Percentiles rank a stretch among this genome's conserved stretches.
These are phyloP conservation scores for Neria commutata DNA, from an alignment of 2,888 invertebrate genomes.

Conservation along the genomic window DNA sequence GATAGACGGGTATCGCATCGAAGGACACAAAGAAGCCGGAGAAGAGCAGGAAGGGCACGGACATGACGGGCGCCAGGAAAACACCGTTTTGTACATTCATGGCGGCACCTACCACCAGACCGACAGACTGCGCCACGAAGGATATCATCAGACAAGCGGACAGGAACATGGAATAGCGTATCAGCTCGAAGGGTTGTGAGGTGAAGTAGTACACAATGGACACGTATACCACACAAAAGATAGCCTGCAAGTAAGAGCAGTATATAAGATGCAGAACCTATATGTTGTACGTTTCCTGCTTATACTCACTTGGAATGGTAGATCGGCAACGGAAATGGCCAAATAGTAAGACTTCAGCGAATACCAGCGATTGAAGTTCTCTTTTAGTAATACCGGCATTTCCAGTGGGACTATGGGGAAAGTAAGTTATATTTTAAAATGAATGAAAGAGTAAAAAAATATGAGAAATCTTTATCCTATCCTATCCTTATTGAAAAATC, in stretches of 20 bases:
- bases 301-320: constrained; percentile 90
- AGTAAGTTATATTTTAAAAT: constrained; percentile 36
- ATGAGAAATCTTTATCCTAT: neutral
- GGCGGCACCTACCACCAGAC: constrained; percentile 92
- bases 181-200: constrained; percentile 84
- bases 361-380: constrained; percentile 97
- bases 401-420: constrained; percentile 92
- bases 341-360: constrained; percentile 92
- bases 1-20: constrained; percentile 92
- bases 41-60: constrained; percentile 93
- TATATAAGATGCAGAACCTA: neutral
- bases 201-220: constrained; percentile 94
- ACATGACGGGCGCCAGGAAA: constrained; percentile 95
- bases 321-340: constrained; percentile 93
- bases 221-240: constrained; percentile 92
- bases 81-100: constrained; percentile 97
- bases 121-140: constrained; percentile 94
- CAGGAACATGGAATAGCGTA: constrained; percentile 87
- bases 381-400: constrained; percentile 92
- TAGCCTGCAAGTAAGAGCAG: constrained; percentile 70
- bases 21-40: constrained; percentile 97
- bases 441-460: constrained; percentile 7
- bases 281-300: too few species aligned
- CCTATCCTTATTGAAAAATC: neutral
- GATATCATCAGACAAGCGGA: constrained; percentile 87